phyloP scores from a whole-genome alignment of 1,140 invertebrate genomes.

The Condylostylus longicornis region DNA sequence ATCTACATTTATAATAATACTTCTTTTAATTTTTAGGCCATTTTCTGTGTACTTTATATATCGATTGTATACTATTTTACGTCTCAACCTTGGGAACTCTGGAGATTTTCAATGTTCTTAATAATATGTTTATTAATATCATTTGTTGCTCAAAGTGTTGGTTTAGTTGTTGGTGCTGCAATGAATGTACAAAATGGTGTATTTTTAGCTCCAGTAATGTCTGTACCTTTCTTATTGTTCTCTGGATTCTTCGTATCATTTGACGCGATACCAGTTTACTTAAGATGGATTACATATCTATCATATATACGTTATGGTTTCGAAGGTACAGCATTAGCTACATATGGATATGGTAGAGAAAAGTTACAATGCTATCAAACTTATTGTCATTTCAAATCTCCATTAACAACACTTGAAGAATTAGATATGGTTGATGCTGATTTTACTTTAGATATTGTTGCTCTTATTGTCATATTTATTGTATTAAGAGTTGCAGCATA shows the following conservation, averaged over 20 bases:
- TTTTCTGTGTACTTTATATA: slow-evolving; percentile 83
- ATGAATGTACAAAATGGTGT: slow-evolving; percentile 90
- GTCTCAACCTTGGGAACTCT: slow-evolving; percentile 70
- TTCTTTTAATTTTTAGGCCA: slow-evolving; percentile 42
- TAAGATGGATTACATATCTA: slow-evolving; percentile 90
- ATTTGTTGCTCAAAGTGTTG: slow-evolving; percentile 89
- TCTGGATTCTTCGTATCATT: slow-evolving; percentile 96
- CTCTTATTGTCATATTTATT: slow-evolving; percentile 75
- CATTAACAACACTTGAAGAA: slow-evolving; percentile 78
- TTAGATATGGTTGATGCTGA: slow-evolving; percentile 65
- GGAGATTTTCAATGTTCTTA: slow-evolving; percentile 79
- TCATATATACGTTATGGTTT: slow-evolving; percentile 93
- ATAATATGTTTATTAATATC: slow-evolving; percentile 77
- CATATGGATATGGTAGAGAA: slow-evolving; percentile 71
- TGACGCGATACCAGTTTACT: slow-evolving; percentile 85
- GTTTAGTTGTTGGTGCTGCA: slow-evolving; percentile 85
- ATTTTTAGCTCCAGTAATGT: slow-evolving; percentile 88
- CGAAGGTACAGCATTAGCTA: slow-evolving; percentile 84
- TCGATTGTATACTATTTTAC: slow-evolving; percentile 92
- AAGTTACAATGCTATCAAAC: slow-evolving; percentile 63
- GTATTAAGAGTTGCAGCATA: slow-evolving; percentile 75
- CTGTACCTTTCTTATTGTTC: slow-evolving; percentile 86
- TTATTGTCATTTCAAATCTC: slow-evolving; percentile 82
- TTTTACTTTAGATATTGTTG: slow-evolving; percentile 63
- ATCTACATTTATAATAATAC: slow-evolving; percentile 5